Evolutionary conservation across 2,113 vertebrate genomes (phyloP).

Genomic region (Ursus arctos): DNA sequence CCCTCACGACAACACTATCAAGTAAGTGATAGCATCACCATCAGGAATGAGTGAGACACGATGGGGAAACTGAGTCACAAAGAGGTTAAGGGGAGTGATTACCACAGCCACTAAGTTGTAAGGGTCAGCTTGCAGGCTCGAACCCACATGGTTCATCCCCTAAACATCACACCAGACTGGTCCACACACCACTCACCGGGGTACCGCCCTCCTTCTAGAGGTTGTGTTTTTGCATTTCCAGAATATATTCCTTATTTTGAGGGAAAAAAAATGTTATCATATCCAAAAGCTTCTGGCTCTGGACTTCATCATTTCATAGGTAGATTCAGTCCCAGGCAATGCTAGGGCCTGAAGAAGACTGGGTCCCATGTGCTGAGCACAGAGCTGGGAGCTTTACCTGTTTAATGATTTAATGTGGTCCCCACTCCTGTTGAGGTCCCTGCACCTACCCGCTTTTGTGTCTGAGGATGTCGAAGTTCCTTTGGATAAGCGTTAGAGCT

Average conservation of each 20-base stretch:
- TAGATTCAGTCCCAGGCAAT: not conserved
- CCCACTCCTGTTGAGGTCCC: accelerated
- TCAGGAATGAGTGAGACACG: not conserved
- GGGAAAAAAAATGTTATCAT: not conserved
- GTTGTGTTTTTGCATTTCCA: not conserved
- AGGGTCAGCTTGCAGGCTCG: not conserved
- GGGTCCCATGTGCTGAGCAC: accelerated
- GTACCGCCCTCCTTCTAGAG: not conserved
- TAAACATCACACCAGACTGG: not conserved
- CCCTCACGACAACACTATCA: not conserved
- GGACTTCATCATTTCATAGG: not conserved
- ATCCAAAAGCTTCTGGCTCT: not conserved
- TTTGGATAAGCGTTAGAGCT: not conserved
- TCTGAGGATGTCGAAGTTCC: not conserved
- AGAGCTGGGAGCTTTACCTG: not conserved
- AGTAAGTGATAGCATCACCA: not conserved
- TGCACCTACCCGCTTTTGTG: not conserved
- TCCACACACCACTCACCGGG: accelerated
- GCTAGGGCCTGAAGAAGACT: not conserved
- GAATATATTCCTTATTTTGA: not conserved
- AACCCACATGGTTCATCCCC: no score
- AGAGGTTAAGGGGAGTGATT: not conserved
- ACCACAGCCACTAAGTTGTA: not conserved
- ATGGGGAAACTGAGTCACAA: not conserved
- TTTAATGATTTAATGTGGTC: not conserved